Evolutionary conservation across 2,888 invertebrate genomes (phyloP), one percentile per base, ranked within the genome.

Genomic region (Eupelmus urozonus): DNA sequence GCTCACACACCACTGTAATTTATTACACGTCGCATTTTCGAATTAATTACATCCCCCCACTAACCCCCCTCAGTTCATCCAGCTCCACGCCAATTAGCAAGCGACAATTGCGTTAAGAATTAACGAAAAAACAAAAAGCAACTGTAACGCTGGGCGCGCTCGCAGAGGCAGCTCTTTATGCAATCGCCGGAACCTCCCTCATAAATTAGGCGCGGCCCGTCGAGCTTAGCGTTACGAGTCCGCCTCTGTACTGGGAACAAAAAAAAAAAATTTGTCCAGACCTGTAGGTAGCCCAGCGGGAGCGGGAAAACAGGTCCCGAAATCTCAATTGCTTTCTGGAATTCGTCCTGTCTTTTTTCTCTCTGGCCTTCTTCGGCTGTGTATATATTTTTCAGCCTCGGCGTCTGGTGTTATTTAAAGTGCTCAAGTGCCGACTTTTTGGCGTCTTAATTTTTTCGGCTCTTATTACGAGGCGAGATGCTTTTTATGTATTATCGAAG

Each of bases 291-390:
- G n/a, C 57, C 51, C 75, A 40, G 67, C 62, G 71, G 51, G 60
- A 7, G 76, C 13, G 16, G 71, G 73, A 70, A 80, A 81, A 78
- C 80, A 82, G 83, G 82, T 81, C 85, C 85, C 85, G 85, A 87
- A 87, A 83, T 85, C 71, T 82, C 82, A 82, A 71, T 76, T 81
- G 83, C 83, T 79, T 66, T 66, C 81, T 85, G 85, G 83, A 69
- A 76, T 67, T 74, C 53, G 27, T 66, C 65, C 1, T 45, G 2
- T 45, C 27, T 34, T 18, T 11, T 42, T 85, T 85, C 82, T 85
- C 82, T 86, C 85, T 83, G 80, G 80, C 84, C 18, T 65, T 49
- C 45, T 45, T 16, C 9, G 9, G 2, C 13, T 13, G 45, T 45
- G 4, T 16, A 7, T 49, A 23, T 27, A 45, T 63, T 25, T 49